Percentiles rank a stretch among this genome's conserved stretches.
Conservation (phyloP, 1,140 invertebrate species). For the Lasioglossum baleicum region DNA sequence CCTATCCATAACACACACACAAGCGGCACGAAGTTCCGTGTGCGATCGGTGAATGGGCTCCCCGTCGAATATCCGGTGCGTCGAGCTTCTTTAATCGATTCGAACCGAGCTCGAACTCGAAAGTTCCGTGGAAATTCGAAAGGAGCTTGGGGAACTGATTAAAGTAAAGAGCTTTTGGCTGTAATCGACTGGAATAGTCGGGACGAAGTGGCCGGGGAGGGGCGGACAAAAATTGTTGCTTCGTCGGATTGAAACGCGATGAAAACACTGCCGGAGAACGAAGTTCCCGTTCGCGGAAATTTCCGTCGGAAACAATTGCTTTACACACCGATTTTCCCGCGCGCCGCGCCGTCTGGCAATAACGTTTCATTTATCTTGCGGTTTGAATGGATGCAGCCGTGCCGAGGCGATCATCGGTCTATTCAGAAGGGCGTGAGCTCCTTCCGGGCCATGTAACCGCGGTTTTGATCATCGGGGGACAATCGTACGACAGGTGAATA, state of each 20-base stretch:
- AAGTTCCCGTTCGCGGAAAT: neutral
- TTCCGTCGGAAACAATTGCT: neutral
- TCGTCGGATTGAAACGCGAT: neutral
- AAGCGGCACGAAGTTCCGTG: neutral
- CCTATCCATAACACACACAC: neutral
- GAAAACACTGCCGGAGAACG: neutral
- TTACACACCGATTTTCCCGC: slow-evolving; percentile 12
- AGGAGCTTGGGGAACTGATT: neutral
- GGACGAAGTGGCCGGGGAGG: neutral
- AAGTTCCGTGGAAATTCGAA: neutral
- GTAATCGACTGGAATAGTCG: too few relatives aligned
- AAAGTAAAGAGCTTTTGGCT: too few relatives aligned
- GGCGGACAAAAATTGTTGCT: neutral
- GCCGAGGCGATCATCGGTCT: slow-evolving; percentile 25
- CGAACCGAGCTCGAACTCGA: neutral
- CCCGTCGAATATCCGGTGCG: neutral
- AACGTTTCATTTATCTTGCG: slow-evolving; percentile 59
- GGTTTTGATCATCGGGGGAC: slow-evolving; percentile 21
- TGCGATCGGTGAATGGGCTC: neutral
- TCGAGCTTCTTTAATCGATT: neutral
- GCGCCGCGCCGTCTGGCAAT: slow-evolving; percentile 26
- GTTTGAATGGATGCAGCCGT: slow-evolving; percentile 10
- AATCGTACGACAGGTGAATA: slow-evolving; percentile 18
- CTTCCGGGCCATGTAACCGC: slow-evolving; percentile 22
- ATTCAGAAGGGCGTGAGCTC: slow-evolving; percentile 35